phyloP scores from a whole-genome alignment of 2,888 invertebrate genomes.

The Phortica magna region DNA sequence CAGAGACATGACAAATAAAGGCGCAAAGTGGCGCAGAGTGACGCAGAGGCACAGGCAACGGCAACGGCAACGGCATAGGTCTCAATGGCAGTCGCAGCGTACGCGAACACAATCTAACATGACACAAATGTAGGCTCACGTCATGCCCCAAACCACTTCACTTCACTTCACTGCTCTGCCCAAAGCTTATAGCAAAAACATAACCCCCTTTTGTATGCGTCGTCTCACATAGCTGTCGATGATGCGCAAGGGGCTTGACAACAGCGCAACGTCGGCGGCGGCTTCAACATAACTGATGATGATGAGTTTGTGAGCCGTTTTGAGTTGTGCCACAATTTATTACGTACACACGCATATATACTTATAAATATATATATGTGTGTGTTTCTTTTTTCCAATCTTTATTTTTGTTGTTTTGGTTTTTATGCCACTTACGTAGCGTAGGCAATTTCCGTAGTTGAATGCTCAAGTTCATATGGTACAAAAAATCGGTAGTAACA shows the following conservation, averaged over 20 bases:
- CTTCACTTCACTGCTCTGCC: too few relatives aligned
- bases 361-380: background rate
- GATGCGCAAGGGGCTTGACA: background rate
- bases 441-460: conserved; percentile 1
- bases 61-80: background rate
- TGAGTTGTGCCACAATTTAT: conserved; percentile 24
- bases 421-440: background rate
- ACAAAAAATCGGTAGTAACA: background rate
- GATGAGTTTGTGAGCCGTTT: conserved; percentile 23
- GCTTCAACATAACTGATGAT: conserved; percentile 11
- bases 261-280: background rate
- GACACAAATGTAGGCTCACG: conserved; percentile 12
- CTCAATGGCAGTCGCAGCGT: background rate
- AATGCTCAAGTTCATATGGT: background rate
- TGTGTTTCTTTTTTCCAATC: background rate
- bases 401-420: background rate
- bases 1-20: conserved; percentile 51
- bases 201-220: too few relatives aligned
- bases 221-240: background rate
- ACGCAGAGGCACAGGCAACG: background rate
- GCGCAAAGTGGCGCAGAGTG: conserved; percentile 41
- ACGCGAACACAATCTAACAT: conserved; percentile 6
- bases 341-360: background rate
- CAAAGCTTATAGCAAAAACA: background rate
- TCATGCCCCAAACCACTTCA: background rate